Evolutionary conservation across 2,113 vertebrate genomes (phyloP), one percentile per base, ranked within the genome.

Genomic region (Otis tarda): DNA sequence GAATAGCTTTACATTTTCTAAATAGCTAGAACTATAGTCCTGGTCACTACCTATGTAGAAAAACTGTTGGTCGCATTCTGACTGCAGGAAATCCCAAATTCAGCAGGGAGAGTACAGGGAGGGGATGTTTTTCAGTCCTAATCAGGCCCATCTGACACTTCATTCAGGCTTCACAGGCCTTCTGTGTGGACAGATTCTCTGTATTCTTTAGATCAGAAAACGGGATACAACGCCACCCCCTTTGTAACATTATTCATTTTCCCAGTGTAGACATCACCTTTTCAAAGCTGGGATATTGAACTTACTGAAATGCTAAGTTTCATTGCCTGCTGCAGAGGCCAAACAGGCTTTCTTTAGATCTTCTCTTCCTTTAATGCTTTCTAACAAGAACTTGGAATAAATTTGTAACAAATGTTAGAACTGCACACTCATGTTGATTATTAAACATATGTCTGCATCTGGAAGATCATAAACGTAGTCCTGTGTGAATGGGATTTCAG

Each of bases 1-100:
- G 94, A 95, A 93, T 83, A 93, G 50, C 74, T 92, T 95, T 97
- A 83, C 78, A 89, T 97, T 97, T 97, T 96, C 96, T 97, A 98
- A 97, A 97, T 97, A 95, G 69, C 45, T 90, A 86, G 63, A 57
- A 30, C 60, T 84, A 45, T 95, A 93, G 65, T 88, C 89, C 70
- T 91, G 90, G 84, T 96, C 70, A 25, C 57, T 95, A 95, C 71
- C 56, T 81, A 60, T 71, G 57, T 75, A 90, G 63, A 83, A 97
- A 94, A 83, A 81, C 31, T 37, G 45, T 55, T 69, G 75, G 70
- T 78, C 56, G 70, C 5, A 67, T 88, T 85, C 37, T 49, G 19
- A 70, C 49, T 63, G 22, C 15, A 87, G 27, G 57, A 95, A 95
- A 83, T 59, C 31, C 15, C 22, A 68, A 63, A 11, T 68, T 95